phyloP scores from a whole-genome alignment of 2,113 vertebrate genomes.

The Xenopus tropicalis region UCB_Xtro_10.0 CM004451.2:68862001-68862500 shows the following conservation, averaged over 20 bases:
- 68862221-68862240: constrained; percentile 76
- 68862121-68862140: constrained; percentile 86
- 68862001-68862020: constrained; percentile 74
- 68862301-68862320: too few species aligned
- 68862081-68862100: constrained; percentile 85
- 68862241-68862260: constrained; percentile 43
- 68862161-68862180: constrained; percentile 89
- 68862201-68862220: constrained; percentile 60
- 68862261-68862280: too few species aligned
- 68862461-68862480: too few species aligned
- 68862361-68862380: too few species aligned
- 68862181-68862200: constrained; percentile 72
- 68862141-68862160: constrained; percentile 73
- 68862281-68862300: too few species aligned
- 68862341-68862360: too few species aligned
- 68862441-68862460: too few species aligned
- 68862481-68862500: too few species aligned
- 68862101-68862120: constrained; percentile 92
- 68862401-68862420: too few species aligned
- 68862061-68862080: constrained; percentile 85
- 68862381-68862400: too few species aligned
- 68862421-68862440: too few species aligned
- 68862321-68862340: too few species aligned
- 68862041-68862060: constrained; percentile 79
- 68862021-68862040: constrained; percentile 79